Base-by-base conservation (phyloP, 35 echinoderm and acorn worm genomes). In the Heliocidaris erythrogramma region DNA sequence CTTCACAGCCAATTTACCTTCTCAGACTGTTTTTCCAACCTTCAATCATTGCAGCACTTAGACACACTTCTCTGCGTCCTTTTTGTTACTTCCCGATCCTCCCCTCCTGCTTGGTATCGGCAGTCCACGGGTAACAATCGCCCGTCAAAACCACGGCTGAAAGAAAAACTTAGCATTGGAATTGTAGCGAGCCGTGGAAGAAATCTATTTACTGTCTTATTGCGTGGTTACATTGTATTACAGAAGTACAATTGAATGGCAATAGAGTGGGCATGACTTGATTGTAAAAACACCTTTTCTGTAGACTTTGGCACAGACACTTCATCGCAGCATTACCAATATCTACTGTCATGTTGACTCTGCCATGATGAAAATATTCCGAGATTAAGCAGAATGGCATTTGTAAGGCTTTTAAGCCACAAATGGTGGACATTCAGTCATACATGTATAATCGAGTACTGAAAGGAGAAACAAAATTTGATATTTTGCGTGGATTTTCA, bases 11-110 rank as follows among this genome's bases (percentile, higher is more conserved):
- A 92, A 49, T 92, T 92, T 92, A 92, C 49, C 91, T 59, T 59
- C 91, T 92, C 91, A 89, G 91, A 48, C 48, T 92, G 49, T 92
- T 92, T 92, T 92, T 59, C 50, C 49, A 92, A 49, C 91, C 91
- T 92, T 92, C 91, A 92, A 92, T 92, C 49, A 92, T 92, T 89
- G 87, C 87, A 89, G 87, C 87, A 89, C 87, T 89, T 89, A 89
- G 87, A 89, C 87, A 89, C 87, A 89, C 87, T 89, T 89, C 87
- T 89, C 87, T 89, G 87, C 31, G 31, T 89, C 87, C 87, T 89
- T 89, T 89, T 89, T 89, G 31, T 89, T 89, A 47, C 87, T 89
- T 89, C 3, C 47, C 87, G 12, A 47, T 89, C 47, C 30, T 89
- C 87, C 47, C 87, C 87, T 89, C 47, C 87, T 89, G 31, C 47